phyloP scores from a whole-genome alignment of 2,113 vertebrate species.

The Catharus bicknelli region DNA sequence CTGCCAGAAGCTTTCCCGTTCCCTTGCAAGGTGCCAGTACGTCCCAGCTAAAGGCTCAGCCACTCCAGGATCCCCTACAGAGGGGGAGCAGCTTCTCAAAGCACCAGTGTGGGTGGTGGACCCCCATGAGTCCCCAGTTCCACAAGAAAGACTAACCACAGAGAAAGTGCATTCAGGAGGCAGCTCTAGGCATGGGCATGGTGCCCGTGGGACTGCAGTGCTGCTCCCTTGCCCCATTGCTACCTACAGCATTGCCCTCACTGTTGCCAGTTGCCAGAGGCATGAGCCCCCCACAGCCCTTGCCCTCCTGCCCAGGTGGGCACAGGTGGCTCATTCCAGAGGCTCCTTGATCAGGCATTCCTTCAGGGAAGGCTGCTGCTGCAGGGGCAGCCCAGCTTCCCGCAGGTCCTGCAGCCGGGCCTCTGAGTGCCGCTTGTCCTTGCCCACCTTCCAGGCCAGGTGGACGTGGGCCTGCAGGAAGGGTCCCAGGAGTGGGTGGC shows the following conservation, averaged over 20 bases:
- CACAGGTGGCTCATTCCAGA: constrained; percentile 61
- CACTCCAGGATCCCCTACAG: rapidly evolving
- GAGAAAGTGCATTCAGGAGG: constrained; percentile 2
- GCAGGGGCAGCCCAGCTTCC: constrained; percentile 73
- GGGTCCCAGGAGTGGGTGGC: constrained; percentile 83
- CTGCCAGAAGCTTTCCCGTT: background rate
- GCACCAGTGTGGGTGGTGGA: background rate
- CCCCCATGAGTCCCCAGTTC: rapidly evolving
- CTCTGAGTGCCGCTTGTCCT: constrained; percentile 88
- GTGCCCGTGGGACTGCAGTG: rapidly evolving
- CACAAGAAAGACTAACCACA: rapidly evolving
- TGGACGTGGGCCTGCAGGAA: constrained; percentile 85
- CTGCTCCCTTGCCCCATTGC: background rate
- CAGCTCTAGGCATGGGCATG: background rate
- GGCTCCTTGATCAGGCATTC: constrained; percentile 87
- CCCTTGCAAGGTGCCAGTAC: background rate
- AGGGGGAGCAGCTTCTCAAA: background rate
- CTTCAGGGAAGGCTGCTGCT: constrained; percentile 82
- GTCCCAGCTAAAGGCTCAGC: background rate
- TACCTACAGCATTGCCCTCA: rapidly evolving
- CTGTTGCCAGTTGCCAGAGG: rapidly evolving
- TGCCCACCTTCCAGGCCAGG: constrained; percentile 90
- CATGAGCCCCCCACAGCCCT: rapidly evolving
- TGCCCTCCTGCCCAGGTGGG: background rate
- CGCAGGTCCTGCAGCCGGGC: constrained; percentile 80